A percentile compares a stretch with the other conserved stretches of the same genome.
These are phyloP conservation scores for Stictocephala bisonia DNA, from an alignment of 2,888 invertebrate species.

Conservation along the genomic window DNA sequence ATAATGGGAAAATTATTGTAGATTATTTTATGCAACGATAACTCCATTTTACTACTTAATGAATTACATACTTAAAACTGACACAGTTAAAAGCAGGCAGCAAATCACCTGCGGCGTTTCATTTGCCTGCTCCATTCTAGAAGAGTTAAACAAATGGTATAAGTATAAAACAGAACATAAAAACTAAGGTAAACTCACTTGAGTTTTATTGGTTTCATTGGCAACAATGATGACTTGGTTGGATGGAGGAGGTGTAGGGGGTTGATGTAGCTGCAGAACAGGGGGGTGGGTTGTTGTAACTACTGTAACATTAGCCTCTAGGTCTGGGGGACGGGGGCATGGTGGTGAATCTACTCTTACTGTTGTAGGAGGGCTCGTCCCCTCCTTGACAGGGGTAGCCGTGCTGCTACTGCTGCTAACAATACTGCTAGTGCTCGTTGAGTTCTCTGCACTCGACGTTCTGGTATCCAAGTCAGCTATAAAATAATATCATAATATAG, in stretches of 20 bases:
- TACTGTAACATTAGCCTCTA: conserved; percentile 71
- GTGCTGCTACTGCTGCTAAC: background rate
- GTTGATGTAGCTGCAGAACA: conserved; percentile 67
- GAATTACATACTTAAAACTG: background rate
- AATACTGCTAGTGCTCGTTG: no score
- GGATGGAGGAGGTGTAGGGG: conserved; percentile 64
- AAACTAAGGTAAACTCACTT: conserved; percentile 66
- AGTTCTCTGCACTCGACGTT: background rate
- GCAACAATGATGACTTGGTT: conserved; percentile 82
- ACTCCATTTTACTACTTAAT: no score
- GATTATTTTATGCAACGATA: no score
- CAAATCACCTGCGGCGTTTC: background rate
- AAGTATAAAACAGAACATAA: background rate
- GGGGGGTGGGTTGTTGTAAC: conserved; percentile 85
- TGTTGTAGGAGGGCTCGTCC: no score
- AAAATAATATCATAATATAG: no score
- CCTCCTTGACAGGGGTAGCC: background rate
- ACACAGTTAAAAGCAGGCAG: background rate
- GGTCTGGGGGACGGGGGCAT: conserved; percentile 27
- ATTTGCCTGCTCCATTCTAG: background rate
- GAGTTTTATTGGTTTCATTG: conserved; percentile 79
- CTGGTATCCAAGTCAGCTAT: background rate
- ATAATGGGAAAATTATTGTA: no score
- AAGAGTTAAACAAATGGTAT: background rate
- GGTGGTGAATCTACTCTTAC: conserved; percentile 6